Percentiles rank a stretch among this genome's conserved stretches.
Evolutionary conservation across 2,113 vertebrate species (phyloP).

Genomic region (Callorhinus ursinus): DNA sequence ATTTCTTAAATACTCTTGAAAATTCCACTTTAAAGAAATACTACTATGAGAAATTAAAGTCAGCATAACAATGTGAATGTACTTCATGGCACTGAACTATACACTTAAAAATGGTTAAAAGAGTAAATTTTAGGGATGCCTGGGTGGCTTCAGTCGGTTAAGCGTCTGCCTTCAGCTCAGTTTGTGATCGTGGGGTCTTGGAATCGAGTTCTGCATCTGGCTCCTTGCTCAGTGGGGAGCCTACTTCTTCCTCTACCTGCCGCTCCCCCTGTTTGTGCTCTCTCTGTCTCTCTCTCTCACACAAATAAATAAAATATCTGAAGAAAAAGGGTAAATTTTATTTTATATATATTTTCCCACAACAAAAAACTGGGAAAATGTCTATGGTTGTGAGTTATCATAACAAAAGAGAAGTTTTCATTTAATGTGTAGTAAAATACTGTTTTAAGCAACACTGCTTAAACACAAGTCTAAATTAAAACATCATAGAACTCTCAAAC

Average conservation of each 20-base stretch:
- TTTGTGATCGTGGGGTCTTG: too few relatives aligned
- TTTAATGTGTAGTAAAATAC: conserved; percentile 22
- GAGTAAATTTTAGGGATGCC: background rate
- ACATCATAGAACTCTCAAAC: conserved; percentile 30
- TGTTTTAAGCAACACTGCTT: background rate
- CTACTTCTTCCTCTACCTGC: too few relatives aligned
- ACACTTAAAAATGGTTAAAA: conserved; percentile 33
- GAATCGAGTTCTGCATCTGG: too few relatives aligned
- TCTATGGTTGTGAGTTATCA: background rate
- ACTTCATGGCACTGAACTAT: conserved; percentile 16
- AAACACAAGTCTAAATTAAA: conserved; percentile 15
- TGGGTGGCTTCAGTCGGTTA: background rate
- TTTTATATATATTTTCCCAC: conserved; percentile 44
- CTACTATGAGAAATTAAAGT: background rate
- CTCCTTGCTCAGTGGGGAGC: too few relatives aligned
- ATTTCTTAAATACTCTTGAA: background rate
- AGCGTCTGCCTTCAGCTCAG: background rate
- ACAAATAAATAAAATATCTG: background rate
- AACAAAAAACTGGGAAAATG: conserved; percentile 44
- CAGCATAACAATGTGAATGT: background rate
- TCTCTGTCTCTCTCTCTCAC: background rate
- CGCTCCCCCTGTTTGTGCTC: too few relatives aligned
- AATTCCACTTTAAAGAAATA: conserved; percentile 45
- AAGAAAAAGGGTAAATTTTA: background rate
- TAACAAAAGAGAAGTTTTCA: conserved; percentile 17